Evolutionary conservation across 2,113 vertebrate species (phyloP), one percentile per base, ranked within the genome.

Genomic region (Madoqua kirkii): DNA sequence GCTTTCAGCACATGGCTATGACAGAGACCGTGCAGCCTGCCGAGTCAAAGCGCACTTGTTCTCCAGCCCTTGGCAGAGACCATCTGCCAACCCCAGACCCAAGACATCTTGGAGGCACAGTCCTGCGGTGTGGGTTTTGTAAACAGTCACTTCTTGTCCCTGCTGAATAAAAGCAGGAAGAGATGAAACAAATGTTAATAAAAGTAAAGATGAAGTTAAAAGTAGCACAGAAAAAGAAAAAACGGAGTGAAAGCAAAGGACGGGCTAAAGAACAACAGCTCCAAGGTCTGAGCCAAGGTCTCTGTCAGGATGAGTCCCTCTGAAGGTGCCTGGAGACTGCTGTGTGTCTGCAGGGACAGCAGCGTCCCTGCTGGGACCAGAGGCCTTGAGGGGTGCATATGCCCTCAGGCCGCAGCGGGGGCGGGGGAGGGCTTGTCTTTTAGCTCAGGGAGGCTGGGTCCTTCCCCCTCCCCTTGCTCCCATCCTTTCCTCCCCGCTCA

Each of bases 211-310:
- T 21, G 48, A 89, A 55, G 33, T 62, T 92, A 52, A 93, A 97
- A 95, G 54, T 67, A 93, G 25, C 27, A 40, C 48, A 59, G 50
- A 48, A 36, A 95, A 91, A 67, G 17, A 76, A 62, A 45, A 95
- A 95, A 92, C 96, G 95, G 5, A 85, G 74, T 79, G 71, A 97
- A 93, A 87, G 16, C 71, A 54, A 87, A 92, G 40, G 25, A 17
- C 27, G 27, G 11, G 67, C 55, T 93, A 57, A 83, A 55, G 89
- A 93, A 74, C 8, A 93, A 59, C 19, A 83, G 40, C 59, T 2
- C 59, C 92, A 96, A 97, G 89, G 97, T 87, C 76, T 40, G 55
- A 85, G 52, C 36, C 89, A 96, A 97, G 94, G 87, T 87, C 95
- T 74, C 48, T 45, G 74, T 88, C 45, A 85, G 89, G 52, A 74